phyloP scores from a whole-genome alignment of 2,113 vertebrate species.

The Nipponia nippon region DNA sequence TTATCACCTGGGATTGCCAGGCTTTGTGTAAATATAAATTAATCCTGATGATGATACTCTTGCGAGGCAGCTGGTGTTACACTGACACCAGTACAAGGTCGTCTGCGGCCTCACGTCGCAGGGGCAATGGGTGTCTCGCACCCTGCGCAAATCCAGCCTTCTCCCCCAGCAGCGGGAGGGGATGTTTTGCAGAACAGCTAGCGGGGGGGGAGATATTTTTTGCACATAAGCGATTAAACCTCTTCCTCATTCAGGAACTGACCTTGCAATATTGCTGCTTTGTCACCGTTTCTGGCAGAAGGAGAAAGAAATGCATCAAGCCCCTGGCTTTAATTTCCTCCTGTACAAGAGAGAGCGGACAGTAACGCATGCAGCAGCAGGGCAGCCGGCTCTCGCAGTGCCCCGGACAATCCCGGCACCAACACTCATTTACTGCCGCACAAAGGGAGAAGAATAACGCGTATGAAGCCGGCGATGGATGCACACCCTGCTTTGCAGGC shows the following conservation, averaged over 20 bases:
- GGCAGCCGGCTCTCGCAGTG: rapidly evolving
- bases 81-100: rapidly evolving
- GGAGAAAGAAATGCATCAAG: neutral
- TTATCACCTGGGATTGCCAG: neutral
- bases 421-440: neutral
- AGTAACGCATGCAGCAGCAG: neutral
- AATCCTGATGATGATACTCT: neutral
- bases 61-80: neutral
- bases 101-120: neutral
- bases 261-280: neutral
- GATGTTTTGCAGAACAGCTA: neutral
- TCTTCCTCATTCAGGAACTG: neutral
- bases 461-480: rapidly evolving
- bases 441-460: rapidly evolving
- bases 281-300: neutral
- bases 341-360: neutral
- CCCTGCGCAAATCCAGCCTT: neutral
- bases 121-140: neutral
- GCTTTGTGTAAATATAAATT: neutral
- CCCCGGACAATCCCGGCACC: neutral
- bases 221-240: neutral
- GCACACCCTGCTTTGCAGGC: neutral
- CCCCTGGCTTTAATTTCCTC: neutral
- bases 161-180: too few relatives aligned
- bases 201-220: neutral